Conservation (phyloP, 2,888 invertebrate species). For the Noctua pronuba region DNA sequence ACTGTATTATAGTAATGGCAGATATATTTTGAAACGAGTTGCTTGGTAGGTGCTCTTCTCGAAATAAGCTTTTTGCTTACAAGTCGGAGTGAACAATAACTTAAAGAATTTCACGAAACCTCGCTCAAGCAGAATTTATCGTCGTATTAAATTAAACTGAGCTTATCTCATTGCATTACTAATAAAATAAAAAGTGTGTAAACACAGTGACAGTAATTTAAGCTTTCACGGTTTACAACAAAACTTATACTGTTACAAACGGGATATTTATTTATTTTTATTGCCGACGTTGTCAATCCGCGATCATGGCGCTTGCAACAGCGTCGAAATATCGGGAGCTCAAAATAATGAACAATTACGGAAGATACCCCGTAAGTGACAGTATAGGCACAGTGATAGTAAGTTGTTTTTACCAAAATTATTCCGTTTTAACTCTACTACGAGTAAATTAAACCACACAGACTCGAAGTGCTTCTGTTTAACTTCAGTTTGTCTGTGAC, state of each 20-base stretch:
- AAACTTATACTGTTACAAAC: no score
- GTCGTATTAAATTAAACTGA: conserved; percentile 30
- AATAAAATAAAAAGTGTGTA: conserved; percentile 21
- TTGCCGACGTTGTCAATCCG: no score
- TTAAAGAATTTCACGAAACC: conserved; percentile 8
- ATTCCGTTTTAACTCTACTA: not conserved
- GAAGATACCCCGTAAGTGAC: no score
- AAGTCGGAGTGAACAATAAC: conserved; percentile 23
- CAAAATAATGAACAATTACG: no score
- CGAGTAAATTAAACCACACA: conserved; percentile 17
- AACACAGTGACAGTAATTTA: no score
- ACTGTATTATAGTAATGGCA: not conserved
- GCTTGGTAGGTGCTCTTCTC: not conserved
- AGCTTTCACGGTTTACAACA: no score
- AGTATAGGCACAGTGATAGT: no score
- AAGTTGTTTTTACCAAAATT: conserved; percentile 5
- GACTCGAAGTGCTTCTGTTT: conserved; percentile 13
- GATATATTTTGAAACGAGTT: not conserved
- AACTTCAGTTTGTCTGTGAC: conserved; percentile 22
- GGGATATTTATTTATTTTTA: no score
- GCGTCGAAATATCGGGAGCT: no score
- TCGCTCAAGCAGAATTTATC: conserved; percentile 28
- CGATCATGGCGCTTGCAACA: no score
- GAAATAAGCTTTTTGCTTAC: conserved; percentile 35
- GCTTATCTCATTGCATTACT: conserved; percentile 16